Base-by-base conservation (phyloP, 2,797 vertebrate genomes). In the Sylvilagus floridanus region DNA sequence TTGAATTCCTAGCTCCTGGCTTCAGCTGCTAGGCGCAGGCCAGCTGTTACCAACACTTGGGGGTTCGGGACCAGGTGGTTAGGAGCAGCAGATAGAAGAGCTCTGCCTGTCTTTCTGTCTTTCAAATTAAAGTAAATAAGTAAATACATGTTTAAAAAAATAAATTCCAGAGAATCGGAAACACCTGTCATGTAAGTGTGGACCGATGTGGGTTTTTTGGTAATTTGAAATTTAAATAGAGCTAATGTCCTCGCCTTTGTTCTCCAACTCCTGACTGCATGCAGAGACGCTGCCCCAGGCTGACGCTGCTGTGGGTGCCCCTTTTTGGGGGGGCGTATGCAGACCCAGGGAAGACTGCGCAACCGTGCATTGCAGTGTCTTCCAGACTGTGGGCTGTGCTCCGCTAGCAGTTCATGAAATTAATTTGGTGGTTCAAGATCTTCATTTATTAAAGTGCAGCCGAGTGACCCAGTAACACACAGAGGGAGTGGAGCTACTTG, bases 191-290 rank as follows among this genome's bases (percentile, higher is more conserved):
- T 50, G 82, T 62, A 86, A 82, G 32, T 28, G 0, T 32, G n/a
- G n/a, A 71, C 83, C 66, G 60, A 14, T 47, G 42, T 47, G 42
- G 42, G 24, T 30, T 62, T 30, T 32, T 88, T 60, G 63, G 68
- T 21, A 28, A 71, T 63, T 69, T 65, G n/a, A 26, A 37, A 73
- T 79, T 94, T 93, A 86, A 88, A 86, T 54, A 57, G 37, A 72
- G 60, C 13, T 77, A 42, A 32, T 21, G 26, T 19, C 32, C 3
- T 62, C 71, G n/a, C 8, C 47, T 79, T 73, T 83, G 24, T 60
- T 89, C 42, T 71, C 28, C 10, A n/a, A 50, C 12, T 84, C 5
- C 24, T 21, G 17, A 26, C 35, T 42, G 32, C 24, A 4, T 21
- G 3, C 28, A 42, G 54, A 72, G 28, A 9, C 24, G 4, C 16